Conservation (phyloP, 1,140 invertebrate genomes). For the Zaprionus kolodkinae region DNA sequence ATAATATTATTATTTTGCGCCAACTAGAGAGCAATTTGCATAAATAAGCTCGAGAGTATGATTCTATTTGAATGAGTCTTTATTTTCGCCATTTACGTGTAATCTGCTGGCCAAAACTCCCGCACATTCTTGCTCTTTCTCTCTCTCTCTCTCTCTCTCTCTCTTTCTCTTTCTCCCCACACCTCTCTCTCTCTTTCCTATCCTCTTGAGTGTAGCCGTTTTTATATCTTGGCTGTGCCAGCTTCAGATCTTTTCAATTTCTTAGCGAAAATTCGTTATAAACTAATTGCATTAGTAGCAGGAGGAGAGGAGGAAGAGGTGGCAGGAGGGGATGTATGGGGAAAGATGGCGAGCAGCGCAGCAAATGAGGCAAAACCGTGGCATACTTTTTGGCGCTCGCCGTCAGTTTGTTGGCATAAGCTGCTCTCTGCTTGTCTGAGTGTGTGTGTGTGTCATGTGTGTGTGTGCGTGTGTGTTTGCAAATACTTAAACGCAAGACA, state of each 20-base stretch:
- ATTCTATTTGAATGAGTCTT: slow-evolving; percentile 7
- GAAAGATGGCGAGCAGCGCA: neutral
- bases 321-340: slow-evolving; percentile 17
- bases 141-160: too few relatives aligned
- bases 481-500: slow-evolving; percentile 74
- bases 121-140: neutral
- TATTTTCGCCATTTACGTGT: slow-evolving; percentile 5
- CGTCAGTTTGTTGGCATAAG: slow-evolving; percentile 36
- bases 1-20: slow-evolving; percentile 11
- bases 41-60: neutral
- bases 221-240: slow-evolving; percentile 1
- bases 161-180: neutral
- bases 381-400: slow-evolving; percentile 62
- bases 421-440: slow-evolving; percentile 28
- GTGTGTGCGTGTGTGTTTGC: slow-evolving; percentile 58
- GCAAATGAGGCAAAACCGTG: slow-evolving; percentile 77
- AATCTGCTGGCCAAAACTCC: neutral
- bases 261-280: slow-evolving; percentile 20
- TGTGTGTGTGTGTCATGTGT: slow-evolving; percentile 18
- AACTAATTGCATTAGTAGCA: slow-evolving; percentile 61
- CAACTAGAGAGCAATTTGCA: slow-evolving; percentile 11
- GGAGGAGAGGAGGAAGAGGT: neutral
- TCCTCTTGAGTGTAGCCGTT: neutral
- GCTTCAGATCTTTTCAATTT: slow-evolving; percentile 17
- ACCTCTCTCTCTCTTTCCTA: neutral